Evolutionary conservation across 2,888 invertebrate species (phyloP).

Genomic region (Spisula solida): DNA sequence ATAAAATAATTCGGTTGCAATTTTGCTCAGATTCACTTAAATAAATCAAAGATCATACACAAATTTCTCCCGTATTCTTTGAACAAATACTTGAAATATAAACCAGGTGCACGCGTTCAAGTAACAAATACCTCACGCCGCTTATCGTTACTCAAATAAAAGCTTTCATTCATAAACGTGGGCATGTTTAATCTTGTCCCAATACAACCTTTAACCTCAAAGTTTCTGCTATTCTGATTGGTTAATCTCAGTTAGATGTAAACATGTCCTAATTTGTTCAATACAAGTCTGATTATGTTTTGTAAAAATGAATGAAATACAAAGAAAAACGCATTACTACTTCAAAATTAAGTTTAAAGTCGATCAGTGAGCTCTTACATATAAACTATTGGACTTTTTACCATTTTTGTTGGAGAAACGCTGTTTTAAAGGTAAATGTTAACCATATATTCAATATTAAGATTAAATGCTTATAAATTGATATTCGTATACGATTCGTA

Average conservation of each 20-base stretch:
- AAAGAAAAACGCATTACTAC: not conserved
- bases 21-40: not conserved
- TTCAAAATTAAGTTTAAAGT: not conserved
- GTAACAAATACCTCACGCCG: not conserved
- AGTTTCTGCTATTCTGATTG: not conserved
- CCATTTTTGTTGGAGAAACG: not conserved
- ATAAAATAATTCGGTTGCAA: too few relatives aligned
- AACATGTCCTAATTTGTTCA: slow-evolving; percentile 19
- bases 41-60: too few relatives aligned
- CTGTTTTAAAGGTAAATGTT: not conserved
- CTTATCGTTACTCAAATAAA: slow-evolving; percentile 15
- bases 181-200: not conserved
- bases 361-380: not conserved
- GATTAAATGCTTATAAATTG: too few relatives aligned
- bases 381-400: not conserved
- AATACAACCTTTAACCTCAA: not conserved
- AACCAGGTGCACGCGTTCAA: not conserved
- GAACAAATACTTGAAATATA: not conserved
- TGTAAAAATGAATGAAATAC: slow-evolving; percentile 18
- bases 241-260: not conserved
- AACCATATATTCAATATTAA: not conserved
- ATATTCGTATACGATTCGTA: too few relatives aligned
- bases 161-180: not conserved
- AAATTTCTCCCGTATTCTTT: too few relatives aligned
- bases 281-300: slow-evolving; percentile 7